phyloP scores from a whole-genome alignment of 2,888 invertebrate genomes.

The Acronicta alni region DNA sequence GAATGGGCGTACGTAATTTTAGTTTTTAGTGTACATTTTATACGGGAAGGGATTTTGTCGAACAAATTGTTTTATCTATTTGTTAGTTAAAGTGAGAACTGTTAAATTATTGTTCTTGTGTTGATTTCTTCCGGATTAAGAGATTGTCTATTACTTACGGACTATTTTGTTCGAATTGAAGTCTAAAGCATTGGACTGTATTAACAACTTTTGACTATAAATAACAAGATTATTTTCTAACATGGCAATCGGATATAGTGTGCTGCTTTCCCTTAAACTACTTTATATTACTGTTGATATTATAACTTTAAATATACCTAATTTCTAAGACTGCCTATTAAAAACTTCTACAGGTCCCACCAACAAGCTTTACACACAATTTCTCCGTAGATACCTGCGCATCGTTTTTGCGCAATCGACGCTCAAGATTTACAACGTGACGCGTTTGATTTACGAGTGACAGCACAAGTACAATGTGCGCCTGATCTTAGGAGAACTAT shows the following conservation, averaged over 20 bases:
- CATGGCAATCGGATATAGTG: no score
- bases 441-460: constrained; percentile 64
- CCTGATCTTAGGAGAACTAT: constrained; percentile 39
- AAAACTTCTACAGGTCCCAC: not conserved
- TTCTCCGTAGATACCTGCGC: constrained; percentile 11
- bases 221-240: no score
- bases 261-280: no score
- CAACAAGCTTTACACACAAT: constrained; percentile 23
- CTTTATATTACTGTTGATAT: no score
- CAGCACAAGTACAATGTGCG: constrained; percentile 64
- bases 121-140: no score
- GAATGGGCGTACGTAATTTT: constrained; percentile 70
- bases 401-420: constrained; percentile 65
- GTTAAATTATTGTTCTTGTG: no score
- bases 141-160: no score
- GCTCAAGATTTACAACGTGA: constrained; percentile 64
- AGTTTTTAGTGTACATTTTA: constrained; percentile 59
- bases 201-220: no score
- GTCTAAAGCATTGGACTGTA: no score
- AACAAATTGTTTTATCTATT: constrained; percentile 16
- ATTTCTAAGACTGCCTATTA: not conserved
- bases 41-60: constrained; percentile 41
- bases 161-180: no score
- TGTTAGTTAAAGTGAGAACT: not conserved
- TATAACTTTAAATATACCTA: no score